Evolutionary conservation across 2,113 vertebrate species (phyloP).

Genomic region (Phainopepla nitens): DNA sequence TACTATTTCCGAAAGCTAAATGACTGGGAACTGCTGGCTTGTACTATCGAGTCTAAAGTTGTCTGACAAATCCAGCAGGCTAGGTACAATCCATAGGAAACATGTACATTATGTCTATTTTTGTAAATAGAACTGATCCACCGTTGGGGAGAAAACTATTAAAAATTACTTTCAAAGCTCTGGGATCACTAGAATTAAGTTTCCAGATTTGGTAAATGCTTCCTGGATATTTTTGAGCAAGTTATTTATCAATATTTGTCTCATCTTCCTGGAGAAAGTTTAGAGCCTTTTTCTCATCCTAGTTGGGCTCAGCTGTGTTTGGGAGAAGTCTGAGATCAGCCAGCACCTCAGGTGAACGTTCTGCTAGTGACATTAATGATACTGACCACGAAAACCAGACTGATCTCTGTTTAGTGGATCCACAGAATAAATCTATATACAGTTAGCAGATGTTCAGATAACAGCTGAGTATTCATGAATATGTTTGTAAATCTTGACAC

Average conservation of each 20-base stretch:
- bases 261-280: background rate
- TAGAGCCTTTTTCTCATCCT: background rate
- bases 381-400: background rate
- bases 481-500: background rate
- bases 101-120: background rate
- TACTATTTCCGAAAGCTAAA: background rate
- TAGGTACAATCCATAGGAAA: background rate
- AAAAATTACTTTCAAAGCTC: background rate
- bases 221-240: background rate
- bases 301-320: background rate
- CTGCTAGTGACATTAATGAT: background rate
- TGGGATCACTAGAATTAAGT: background rate
- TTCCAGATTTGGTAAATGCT: background rate
- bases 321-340: background rate
- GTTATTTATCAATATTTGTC: background rate
- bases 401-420: background rate
- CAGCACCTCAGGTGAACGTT: background rate
- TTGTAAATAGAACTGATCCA: background rate
- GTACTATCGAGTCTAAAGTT: background rate
- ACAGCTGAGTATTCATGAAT: background rate
- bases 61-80: background rate
- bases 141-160: background rate
- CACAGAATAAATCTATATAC: background rate
- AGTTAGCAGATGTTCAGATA: background rate
- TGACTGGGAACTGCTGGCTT: background rate